Conservation (phyloP, 2,888 invertebrate genomes). For the Dioctria linearis region DNA sequence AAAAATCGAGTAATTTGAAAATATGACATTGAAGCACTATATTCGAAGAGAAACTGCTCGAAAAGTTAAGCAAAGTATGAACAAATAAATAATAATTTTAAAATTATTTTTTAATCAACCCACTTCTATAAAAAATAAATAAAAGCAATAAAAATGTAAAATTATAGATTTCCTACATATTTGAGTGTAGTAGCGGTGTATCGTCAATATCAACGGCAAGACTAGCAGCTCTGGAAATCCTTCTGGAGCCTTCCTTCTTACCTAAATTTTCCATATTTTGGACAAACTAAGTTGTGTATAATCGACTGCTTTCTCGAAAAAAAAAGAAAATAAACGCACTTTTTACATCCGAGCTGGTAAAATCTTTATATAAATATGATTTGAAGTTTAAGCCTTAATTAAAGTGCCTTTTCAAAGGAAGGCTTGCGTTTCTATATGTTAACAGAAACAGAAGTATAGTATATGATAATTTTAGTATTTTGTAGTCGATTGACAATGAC, state of each 20-base stretch:
- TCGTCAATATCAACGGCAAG: slow-evolving; percentile 70
- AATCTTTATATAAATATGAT: too few species aligned
- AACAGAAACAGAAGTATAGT: too few species aligned
- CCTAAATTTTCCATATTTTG: slow-evolving; percentile 76
- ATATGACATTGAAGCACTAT: too few species aligned
- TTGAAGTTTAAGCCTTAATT: too few species aligned
- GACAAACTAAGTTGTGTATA: slow-evolving; percentile 9
- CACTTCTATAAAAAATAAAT: background rate
- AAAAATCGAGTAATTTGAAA: too few species aligned
- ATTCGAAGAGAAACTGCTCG: too few species aligned
- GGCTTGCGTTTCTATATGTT: too few species aligned
- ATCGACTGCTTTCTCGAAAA: background rate
- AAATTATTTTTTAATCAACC: background rate
- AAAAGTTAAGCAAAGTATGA: too few species aligned
- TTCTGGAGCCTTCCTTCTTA: slow-evolving; percentile 74
- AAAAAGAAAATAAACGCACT: background rate
- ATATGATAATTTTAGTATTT: too few species aligned
- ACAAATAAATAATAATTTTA: background rate
- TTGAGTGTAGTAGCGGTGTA: slow-evolving; percentile 69
- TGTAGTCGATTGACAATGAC: too few species aligned
- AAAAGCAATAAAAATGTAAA: slow-evolving; percentile 2
- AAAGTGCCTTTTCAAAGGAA: too few species aligned
- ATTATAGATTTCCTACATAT: slow-evolving; percentile 60
- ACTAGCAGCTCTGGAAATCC: slow-evolving; percentile 70
- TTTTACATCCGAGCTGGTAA: too few species aligned